phyloP scores from a whole-genome alignment of 2,113 vertebrate species.

The Cricetomys ansorgei region DNA sequence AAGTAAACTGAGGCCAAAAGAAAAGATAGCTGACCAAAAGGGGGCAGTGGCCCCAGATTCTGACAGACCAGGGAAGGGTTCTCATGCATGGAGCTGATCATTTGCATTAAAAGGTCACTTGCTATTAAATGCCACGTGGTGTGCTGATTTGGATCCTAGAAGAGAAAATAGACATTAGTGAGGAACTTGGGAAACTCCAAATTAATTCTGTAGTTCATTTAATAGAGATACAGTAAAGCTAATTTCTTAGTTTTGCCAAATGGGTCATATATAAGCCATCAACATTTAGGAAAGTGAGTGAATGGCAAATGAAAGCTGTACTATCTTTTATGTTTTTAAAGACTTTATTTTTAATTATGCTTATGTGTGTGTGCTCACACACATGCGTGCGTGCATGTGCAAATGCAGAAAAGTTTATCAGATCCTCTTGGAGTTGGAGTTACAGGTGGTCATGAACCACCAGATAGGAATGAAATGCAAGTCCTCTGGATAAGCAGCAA shows the following conservation, averaged over 20 bases:
- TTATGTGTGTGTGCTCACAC: background rate
- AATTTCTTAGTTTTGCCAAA: slow-evolving; percentile 38
- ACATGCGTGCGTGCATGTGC: background rate
- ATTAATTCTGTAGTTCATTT: background rate
- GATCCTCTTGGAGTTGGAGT: background rate
- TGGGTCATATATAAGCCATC: background rate
- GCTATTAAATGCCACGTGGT: background rate
- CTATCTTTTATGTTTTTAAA: background rate
- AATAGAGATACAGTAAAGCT: background rate
- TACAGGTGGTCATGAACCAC: background rate
- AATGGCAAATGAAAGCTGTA: background rate
- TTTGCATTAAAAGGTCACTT: background rate
- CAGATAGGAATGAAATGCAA: background rate
- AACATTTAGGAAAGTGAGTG: background rate
- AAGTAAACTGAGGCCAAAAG: background rate
- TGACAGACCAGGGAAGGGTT: background rate
- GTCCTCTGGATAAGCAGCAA: background rate
- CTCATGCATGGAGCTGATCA: background rate
- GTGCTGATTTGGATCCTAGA: background rate
- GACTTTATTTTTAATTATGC: background rate
- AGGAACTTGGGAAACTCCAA: background rate
- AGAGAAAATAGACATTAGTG: background rate
- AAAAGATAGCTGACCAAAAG: background rate
- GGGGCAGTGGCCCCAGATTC: background rate
- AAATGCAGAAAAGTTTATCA: background rate